Evolutionary conservation across 2,888 invertebrate genomes (phyloP), one percentile per base, ranked within the genome.

Genomic region (Drosophila antonietae): DNA sequence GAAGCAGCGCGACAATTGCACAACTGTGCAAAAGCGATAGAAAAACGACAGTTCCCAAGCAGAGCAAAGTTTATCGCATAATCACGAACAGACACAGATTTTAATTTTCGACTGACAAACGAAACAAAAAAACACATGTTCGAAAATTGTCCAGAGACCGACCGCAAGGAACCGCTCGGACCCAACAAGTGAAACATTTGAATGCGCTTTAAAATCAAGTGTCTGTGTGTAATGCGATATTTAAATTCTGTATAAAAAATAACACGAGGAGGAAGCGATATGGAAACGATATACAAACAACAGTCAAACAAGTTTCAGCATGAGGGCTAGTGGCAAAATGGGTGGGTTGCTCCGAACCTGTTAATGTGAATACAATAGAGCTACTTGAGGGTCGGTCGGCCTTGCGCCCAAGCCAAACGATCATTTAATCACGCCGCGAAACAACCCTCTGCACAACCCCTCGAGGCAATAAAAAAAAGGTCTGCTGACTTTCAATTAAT

Each of bases 221-320:
- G 90, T 65, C 81, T 83, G 88, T 73, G 51, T 79, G 86, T 86
- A 86, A 86, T 86, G 88, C 90, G 86, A 86, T 86, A 86, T 86
- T 88, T 86, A 85, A 86, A 86, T 89, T 88, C 81, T 18, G 39
- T 44, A 65, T 49, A 61, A 66, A 74, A 78, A 18, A 20, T 20
- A 20, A 78, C 12, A n/a, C 12, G 35, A 37, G 52, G 20, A 63
- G 69, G 60, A 8, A 33, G 20, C 18, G 55, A 41, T 41, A 44
- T 7, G 41, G n/a, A 41, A n/a, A 41, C 41, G 41, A 49, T 23
- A 31, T 9, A 46, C 68, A 63, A 72, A 68, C 68, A 62, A 68
- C 68, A 62, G 55, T 23, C 56, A 55, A 70, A 82, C 75, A 71
- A 67, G 69, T 58, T 60, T 31, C 31, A 39, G 66, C 39, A 52